Percentiles rank a stretch among this genome's conserved stretches.
These are phyloP conservation scores for Leptosomus discolor DNA, from an alignment of 2,113 vertebrate genomes.

Conservation along the genomic window DNA sequence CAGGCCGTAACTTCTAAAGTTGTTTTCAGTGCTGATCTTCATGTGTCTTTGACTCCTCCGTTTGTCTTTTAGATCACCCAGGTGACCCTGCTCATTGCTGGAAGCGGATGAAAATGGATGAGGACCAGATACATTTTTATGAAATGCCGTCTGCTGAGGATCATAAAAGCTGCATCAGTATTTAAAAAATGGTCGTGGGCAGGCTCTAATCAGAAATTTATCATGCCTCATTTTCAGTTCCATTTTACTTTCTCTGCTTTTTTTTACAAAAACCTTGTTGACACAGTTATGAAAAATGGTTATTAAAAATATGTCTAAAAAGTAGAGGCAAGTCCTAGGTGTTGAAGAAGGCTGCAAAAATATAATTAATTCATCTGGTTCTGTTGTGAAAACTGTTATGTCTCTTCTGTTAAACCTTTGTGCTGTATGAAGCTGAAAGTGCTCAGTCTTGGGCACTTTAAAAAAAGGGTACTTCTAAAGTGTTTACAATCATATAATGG, in stretches of 20 bases:
- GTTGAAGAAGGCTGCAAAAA: background rate
- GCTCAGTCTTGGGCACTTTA: background rate
- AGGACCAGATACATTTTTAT: background rate
- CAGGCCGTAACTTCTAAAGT: background rate
- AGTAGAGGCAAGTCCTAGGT: background rate
- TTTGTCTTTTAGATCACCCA: slow-evolving; percentile 30
- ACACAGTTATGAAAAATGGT: background rate
- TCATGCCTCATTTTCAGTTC: background rate
- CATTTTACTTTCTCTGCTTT: background rate
- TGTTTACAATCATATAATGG: background rate
- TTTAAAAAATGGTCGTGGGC: background rate
- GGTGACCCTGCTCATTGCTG: background rate
- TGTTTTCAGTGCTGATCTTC: background rate
- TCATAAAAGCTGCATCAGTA: background rate
- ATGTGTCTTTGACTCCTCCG: background rate
- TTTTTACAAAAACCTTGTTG: background rate
- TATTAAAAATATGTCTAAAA: background rate
- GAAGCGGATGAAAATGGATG: background rate
- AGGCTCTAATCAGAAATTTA: background rate
- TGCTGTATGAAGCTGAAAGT: background rate
- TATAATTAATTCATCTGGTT: background rate
- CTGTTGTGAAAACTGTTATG: background rate
- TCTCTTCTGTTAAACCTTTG: background rate
- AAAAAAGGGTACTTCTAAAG: background rate
- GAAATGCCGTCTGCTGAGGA: background rate